Evolutionary conservation across 2,113 vertebrate genomes (phyloP), one percentile per base, ranked within the genome.

Genomic region (Tachycineta bicolor): DNA sequence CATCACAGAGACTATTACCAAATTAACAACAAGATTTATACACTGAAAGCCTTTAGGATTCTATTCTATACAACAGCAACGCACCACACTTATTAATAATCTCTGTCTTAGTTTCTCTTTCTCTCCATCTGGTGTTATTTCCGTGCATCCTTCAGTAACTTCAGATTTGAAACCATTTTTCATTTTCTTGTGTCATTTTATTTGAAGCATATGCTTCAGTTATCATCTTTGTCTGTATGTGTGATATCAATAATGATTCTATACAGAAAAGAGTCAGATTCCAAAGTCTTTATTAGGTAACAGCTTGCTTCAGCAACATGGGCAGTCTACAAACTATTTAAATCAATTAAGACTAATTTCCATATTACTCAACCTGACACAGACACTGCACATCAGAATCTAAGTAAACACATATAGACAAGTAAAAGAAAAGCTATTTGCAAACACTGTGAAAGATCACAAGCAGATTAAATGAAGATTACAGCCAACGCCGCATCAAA

Each of bases 261-360:
- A 81, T 89, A 94, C 76, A 80, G 87, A 44, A 73, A 50, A 50
- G 71, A 95, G 91, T 93, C 90, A 94, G 79, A 97, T 68, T 60
- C 79, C 18, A 14, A 77, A 94, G 76, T 88, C 90, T 86, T 81
- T 95, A 88, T 95, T 94, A 93, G 87, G 82, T 91, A 95, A 89
- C 91, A 96, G 88, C 88, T 93, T 96, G 93, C 82, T 71, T 83
- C 68, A 77, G 94, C 82, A 91, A 56, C 76, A 89, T 1, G 50
- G 94, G 75, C 83, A 95, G 87, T 93, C 95, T 96, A 93, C 90
- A 93, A 85, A 93, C 85, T 96, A 95, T 88, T 94, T 92, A 89
- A 92, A 95, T 89, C 71, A 86, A 83, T 96, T 91, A 89, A 87
- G 78, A 63, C 59, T 86, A 4, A 94, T 96, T 96, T 96, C 82